Evolutionary conservation across 2,797 vertebrate species (phyloP), one percentile per base, ranked within the genome.

Genomic region (Glossophaga mutica): DNA sequence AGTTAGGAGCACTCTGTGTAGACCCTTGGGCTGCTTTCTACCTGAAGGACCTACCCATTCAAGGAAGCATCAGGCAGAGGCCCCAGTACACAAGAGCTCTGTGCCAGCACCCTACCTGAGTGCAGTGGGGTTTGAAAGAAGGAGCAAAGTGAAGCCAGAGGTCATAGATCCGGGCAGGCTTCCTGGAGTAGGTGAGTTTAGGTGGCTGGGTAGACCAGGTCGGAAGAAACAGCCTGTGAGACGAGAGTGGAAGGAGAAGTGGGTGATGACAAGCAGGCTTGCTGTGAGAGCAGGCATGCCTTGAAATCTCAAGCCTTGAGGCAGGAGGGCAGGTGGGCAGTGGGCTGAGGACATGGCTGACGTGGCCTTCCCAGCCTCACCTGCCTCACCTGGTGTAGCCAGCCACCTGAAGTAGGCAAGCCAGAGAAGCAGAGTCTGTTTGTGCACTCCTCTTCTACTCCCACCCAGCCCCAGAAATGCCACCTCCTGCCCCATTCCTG

Each of bases 101-200:
- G 55, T 57, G 42, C 67, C 81, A 70, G 73, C 39, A 46, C 57
- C 19, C 15, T 15, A 50, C 57, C 67, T 39, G 2, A 52, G 44
- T 39, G 52, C 50, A 37, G 18, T 24, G 67, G 39, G 9, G 5
- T 93, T 87, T 78, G 19, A 87, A 50, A 79, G 48, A 77, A 48
- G 71, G 59, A 48, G 26, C 32, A 44, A 71, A 32, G 15, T 6
- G 52, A 65, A 52, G 39, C 46, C 59, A 39, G 34, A 59, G n/a
- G 78, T 73, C 71, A 18, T 78, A 68, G 77, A 62, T 90, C 87
- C 46, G n/a, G 79, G 55, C 39, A 93, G 94, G 65, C 86, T 93
- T 95, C 89, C 74, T n/a, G 48, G 91, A 86, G 50, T 26, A 79
- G 73, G 79, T 93, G 87, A 88, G 79, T 50, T 57, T 46, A 39